These are phyloP conservation scores for Scomberomorus guttatus DNA, from an alignment of 2,797 vertebrate genomes.

Conservation along the genomic window DNA sequence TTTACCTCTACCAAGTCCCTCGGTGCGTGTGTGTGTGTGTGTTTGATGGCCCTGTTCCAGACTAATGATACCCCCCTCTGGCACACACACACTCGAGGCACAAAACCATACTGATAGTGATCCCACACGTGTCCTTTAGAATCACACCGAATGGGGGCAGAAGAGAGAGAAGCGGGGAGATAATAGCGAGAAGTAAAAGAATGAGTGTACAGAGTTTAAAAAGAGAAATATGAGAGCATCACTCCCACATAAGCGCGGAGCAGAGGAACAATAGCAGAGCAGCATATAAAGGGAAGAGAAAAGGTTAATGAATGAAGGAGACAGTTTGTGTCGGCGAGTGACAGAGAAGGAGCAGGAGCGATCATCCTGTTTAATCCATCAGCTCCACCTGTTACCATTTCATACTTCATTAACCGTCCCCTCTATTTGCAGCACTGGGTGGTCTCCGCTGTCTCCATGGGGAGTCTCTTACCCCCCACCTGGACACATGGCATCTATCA, in stretches of 20 bases:
- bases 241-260: not conserved
- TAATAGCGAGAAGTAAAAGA: conserved; percentile 4
- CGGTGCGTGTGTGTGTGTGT: conserved; percentile 28
- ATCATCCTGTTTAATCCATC: conserved; percentile 54
- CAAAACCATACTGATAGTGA: conserved; percentile 48
- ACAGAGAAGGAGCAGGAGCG: not conserved
- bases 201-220: not conserved
- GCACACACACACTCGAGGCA: conserved; percentile 38
- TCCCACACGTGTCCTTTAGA: conserved; percentile 56
- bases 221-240: conserved; percentile 7
- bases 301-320: conserved; percentile 30
- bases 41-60: conserved; percentile 59
- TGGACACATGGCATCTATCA: conserved; percentile 60
- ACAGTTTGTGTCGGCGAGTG: conserved; percentile 9
- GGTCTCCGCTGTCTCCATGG: conserved; percentile 29
- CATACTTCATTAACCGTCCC: conserved; percentile 67
- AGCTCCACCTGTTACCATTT: conserved; percentile 66
- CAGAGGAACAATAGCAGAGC: not conserved
- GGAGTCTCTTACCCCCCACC: conserved; percentile 48
- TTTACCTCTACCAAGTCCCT: conserved; percentile 70
- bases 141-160: not conserved
- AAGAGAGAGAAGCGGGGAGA: conserved; percentile 1
- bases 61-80: conserved; percentile 71
- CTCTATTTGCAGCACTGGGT: conserved; percentile 8
- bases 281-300: conserved; percentile 14